phyloP scores from a whole-genome alignment of 1,140 invertebrate genomes.

The Drosophila sp. region DNA sequence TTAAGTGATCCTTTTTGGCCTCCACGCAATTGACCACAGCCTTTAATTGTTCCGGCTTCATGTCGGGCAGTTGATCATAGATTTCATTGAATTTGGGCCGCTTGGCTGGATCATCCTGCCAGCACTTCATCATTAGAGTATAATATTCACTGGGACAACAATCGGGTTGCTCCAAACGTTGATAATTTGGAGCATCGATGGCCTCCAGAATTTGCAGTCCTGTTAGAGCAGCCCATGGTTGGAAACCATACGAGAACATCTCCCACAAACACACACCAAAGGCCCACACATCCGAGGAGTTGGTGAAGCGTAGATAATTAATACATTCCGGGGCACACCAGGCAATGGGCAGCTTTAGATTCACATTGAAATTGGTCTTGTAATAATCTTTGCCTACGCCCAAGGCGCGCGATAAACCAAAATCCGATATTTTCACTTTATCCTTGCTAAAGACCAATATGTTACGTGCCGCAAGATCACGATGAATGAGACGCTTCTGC shows the following conservation, averaged over 20 bases:
- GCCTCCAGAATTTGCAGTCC: slow-evolving; percentile 98
- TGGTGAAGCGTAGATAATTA: slow-evolving; percentile 97
- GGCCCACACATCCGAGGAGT: slow-evolving; percentile 98
- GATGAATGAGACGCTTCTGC: slow-evolving; percentile 96
- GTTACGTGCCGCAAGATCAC: slow-evolving; percentile 97
- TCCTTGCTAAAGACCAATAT: slow-evolving; percentile 98
- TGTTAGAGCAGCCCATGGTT: slow-evolving; percentile 97
- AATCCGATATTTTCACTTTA: slow-evolving; percentile 99
- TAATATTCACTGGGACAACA: slow-evolving; percentile 98
- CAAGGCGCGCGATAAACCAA: slow-evolving; percentile 96
- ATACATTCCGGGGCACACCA: slow-evolving; percentile 99
- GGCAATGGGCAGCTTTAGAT: slow-evolving; percentile 98
- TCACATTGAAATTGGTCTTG: slow-evolving; percentile 99
- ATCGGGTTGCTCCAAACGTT: slow-evolving; percentile 95
- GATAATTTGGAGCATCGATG: slow-evolving; percentile 96
- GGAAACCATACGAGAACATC: slow-evolving; percentile 99
- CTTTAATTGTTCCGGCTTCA: slow-evolving; percentile 95
- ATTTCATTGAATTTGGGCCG: slow-evolving; percentile 96
- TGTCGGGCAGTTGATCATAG: slow-evolving; percentile 90
- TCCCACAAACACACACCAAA: slow-evolving; percentile 99
- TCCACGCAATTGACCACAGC: slow-evolving; percentile 83
- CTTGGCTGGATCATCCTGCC: slow-evolving; percentile 95
- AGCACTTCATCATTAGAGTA: slow-evolving; percentile 96
- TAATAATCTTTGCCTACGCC: slow-evolving; percentile 99
- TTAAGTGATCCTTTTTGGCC: slow-evolving; percentile 87